Base-by-base conservation (phyloP, 2,113 vertebrate genomes). In the Elgaria multicarinata region DNA sequence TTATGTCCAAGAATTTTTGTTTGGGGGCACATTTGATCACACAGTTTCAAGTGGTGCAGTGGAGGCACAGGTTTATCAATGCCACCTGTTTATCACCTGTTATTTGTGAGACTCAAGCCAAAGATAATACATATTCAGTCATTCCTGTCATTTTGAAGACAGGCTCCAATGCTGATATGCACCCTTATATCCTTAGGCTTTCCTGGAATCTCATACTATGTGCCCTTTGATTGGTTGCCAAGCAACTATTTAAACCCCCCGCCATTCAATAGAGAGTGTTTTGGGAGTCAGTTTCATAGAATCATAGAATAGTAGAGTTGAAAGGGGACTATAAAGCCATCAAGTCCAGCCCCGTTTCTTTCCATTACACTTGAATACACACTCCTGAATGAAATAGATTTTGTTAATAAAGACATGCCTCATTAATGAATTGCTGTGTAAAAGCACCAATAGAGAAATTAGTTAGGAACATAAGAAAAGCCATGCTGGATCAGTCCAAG, bases 151-250 rank as follows among this genome's bases (percentile, higher is more conserved):
- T 24, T 76, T 76, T 53, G 91, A 81, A 90, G 18, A 76, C 42
- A 62, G 80, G 81, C 42, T 84, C 66, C 14, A 53, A 24, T 72
- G 44, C 64, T 92, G 79, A 44, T 55, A 50, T 33, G 18, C 58
- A 89, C 53, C 39, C 16, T 78, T 53, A 89, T 72, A 92, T 80
- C 90, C 91, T 92, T 90, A 91, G 87, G 86, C 89, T 14, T 14
- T 33, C 91, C 20, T 69, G 75, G 20, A 42, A 8, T 89, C 71
- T 87, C n/a, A 31, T 44, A 87, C 81, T 83, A 31, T 90, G 76
- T 74, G 89, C 12, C 85, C 72, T 20, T 93, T 82, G 28, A 5
- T 55, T 87, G 10, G 95, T 96, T 96, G 87, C 94, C 91, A 93
- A 62, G 94, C 91, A 96, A 95, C 94, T 92, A n/a, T n/a, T n/a